A percentile compares a stretch with the other conserved stretches of the same genome.
phyloP scores from a whole-genome alignment of 2,113 vertebrate genomes.

The Crotalus viridis region DNA sequence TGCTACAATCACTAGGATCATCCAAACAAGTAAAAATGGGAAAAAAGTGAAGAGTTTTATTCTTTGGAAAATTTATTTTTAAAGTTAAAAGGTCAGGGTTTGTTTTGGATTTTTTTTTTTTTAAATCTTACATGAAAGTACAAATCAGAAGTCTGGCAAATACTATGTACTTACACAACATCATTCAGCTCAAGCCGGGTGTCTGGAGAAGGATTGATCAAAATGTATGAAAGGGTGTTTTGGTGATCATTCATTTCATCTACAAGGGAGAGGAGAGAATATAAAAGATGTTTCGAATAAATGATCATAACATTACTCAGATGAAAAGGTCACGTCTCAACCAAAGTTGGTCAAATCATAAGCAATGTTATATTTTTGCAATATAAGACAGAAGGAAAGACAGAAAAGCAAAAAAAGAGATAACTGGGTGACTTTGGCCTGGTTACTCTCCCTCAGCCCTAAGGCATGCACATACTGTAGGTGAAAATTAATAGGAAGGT shows the following conservation, averaged over 20 bases:
- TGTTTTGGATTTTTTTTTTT: neutral
- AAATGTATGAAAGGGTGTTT: conserved; percentile 91
- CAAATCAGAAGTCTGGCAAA: neutral
- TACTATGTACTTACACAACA: conserved; percentile 83
- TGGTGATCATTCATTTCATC: conserved; percentile 97
- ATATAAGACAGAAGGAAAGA: neutral
- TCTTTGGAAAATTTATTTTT: neutral
- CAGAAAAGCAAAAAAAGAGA: neutral
- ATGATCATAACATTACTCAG: neutral
- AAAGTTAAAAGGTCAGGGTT: neutral
- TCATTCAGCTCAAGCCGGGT: conserved; percentile 92
- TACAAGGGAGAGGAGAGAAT: conserved; percentile 52
- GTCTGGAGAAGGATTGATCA: conserved; percentile 93
- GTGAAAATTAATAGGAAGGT: neutral
- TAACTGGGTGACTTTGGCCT: neutral
- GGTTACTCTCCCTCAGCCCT: neutral
- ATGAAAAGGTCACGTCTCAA: neutral
- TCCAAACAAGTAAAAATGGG: neutral
- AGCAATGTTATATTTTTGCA: neutral
- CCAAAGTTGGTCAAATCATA: neutral
- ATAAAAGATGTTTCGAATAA: neutral
- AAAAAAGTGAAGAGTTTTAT: neutral
- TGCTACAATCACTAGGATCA: neutral
- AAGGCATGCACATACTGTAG: neutral
- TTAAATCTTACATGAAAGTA: conserved; percentile 11